These are phyloP conservation scores for Andrena flavipes DNA, from an alignment of 2,888 invertebrate genomes.

Conservation along the genomic window DNA sequence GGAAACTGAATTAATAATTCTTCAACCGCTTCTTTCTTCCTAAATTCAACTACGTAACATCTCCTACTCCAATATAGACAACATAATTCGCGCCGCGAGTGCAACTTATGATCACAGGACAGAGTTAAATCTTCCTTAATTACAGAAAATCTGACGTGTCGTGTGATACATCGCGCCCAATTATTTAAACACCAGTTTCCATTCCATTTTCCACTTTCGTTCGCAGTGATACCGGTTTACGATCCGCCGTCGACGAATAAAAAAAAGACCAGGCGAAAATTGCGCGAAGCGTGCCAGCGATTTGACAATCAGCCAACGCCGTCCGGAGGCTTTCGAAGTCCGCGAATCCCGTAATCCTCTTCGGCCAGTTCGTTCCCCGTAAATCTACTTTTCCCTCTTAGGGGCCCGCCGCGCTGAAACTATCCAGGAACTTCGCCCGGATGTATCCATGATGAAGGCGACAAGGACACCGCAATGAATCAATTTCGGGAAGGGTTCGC, in stretches of 20 bases:
- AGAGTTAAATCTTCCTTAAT: conserved; percentile 20
- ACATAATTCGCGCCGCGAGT: no score
- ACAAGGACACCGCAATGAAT: conserved; percentile 58
- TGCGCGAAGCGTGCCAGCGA: conserved; percentile 19
- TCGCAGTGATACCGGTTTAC: conserved; percentile 6
- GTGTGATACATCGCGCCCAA: conserved; percentile 1
- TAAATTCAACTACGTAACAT: no score
- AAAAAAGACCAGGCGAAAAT: no score
- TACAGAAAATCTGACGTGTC: conserved; percentile 17
- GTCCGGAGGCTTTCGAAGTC: conserved; percentile 6
- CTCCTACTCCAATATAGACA: no score
- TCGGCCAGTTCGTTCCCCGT: conserved; percentile 60
- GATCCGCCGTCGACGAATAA: neutral
- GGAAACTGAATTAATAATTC: no score
- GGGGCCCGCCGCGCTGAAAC: conserved; percentile 25
- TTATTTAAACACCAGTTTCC: conserved; percentile 3
- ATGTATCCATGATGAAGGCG: conserved; percentile 37
- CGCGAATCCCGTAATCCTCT: conserved; percentile 52
- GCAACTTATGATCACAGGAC: neutral
- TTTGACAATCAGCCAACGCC: conserved; percentile 32
- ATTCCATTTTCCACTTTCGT: neutral
- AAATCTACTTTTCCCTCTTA: conserved; percentile 63
- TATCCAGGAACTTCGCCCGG: conserved; percentile 51
- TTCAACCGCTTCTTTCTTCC: no score
- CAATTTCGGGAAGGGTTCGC: conserved; percentile 29